phyloP scores from a whole-genome alignment of 1,140 invertebrate genomes.

The Drosophila kurseongensis region DNA sequence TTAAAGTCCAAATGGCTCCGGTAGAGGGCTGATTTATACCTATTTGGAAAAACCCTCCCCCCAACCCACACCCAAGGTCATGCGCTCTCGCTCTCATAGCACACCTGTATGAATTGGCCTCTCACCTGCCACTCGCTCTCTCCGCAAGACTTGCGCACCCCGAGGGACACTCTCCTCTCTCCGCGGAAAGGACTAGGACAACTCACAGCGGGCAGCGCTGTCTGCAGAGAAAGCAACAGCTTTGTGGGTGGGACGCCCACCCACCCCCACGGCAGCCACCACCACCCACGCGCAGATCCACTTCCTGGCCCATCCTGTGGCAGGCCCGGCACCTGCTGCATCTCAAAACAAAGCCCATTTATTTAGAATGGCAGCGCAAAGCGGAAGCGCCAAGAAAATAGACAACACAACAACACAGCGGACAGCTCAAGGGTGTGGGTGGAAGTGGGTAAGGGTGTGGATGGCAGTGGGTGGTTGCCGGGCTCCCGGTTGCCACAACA shows the following conservation, averaged over 20 bases:
- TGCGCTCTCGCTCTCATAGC: slow-evolving; percentile 18
- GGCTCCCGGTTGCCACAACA: slow-evolving; percentile 59
- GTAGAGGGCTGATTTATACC: slow-evolving; percentile 32
- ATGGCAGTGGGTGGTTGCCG: slow-evolving; percentile 15
- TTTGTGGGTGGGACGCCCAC: slow-evolving; percentile 18
- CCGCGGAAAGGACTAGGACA: slow-evolving; percentile 68
- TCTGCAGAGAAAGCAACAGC: slow-evolving; percentile 46
- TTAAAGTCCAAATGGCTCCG: background rate
- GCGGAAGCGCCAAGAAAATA: slow-evolving; percentile 70
- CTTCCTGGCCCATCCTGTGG: slow-evolving; percentile 62
- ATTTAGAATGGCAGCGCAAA: slow-evolving; percentile 79
- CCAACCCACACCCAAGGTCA: slow-evolving; percentile 17
- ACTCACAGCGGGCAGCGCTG: slow-evolving; percentile 40
- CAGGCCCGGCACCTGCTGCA: slow-evolving; percentile 75
- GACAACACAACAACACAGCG: slow-evolving; percentile 46
- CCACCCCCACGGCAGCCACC: slow-evolving; percentile 1
- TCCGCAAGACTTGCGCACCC: slow-evolving; percentile 38
- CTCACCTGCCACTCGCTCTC: slow-evolving; percentile 16
- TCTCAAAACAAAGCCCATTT: slow-evolving; percentile 70
- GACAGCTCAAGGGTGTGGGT: slow-evolving; percentile 2
- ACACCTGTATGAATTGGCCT: slow-evolving; percentile 66
- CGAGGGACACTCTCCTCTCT: background rate
- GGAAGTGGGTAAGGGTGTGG: background rate
- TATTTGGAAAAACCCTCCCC: background rate
- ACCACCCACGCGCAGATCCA: slow-evolving; percentile 18